Evolutionary conservation across 2,888 invertebrate genomes (phyloP).

Genomic region (Nemurella pictetii): DNA sequence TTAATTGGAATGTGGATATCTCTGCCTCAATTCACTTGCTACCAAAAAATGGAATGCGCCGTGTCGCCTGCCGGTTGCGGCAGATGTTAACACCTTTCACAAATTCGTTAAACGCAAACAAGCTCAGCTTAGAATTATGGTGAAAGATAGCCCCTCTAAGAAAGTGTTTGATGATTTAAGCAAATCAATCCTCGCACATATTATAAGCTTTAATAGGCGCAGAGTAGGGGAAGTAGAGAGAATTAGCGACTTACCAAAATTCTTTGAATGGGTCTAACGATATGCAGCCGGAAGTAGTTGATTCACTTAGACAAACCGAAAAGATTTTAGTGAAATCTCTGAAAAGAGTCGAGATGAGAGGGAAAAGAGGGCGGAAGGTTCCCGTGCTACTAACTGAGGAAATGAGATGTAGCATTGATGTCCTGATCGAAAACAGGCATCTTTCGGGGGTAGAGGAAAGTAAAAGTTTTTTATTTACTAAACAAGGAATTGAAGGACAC

Average conservation of each 20-base stretch:
- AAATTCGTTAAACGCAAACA: slow-evolving; percentile 31
- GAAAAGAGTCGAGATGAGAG: slow-evolving; percentile 45
- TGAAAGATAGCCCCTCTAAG: slow-evolving; percentile 32
- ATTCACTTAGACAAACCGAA: slow-evolving; percentile 42
- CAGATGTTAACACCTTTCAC: slow-evolving; percentile 16
- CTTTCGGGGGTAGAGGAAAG: neutral
- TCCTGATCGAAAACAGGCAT: slow-evolving; percentile 37
- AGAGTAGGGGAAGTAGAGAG: slow-evolving; percentile 45
- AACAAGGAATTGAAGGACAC: slow-evolving; percentile 2
- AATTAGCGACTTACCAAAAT: slow-evolving; percentile 41
- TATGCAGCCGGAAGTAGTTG: slow-evolving; percentile 44
- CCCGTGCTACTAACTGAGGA: slow-evolving; percentile 44
- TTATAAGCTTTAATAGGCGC: slow-evolving; percentile 45
- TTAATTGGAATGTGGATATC: slow-evolving; percentile 4
- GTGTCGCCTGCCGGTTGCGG: slow-evolving; percentile 36
- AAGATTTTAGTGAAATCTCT: slow-evolving; percentile 44
- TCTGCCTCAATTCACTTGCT: slow-evolving; percentile 31
- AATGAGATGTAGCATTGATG: slow-evolving; percentile 43
- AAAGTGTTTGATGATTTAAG: neutral
- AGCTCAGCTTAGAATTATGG: slow-evolving; percentile 29
- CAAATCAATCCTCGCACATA: slow-evolving; percentile 41
- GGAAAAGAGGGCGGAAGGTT: slow-evolving; percentile 44
- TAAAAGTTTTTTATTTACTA: neutral
- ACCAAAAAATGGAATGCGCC: slow-evolving; percentile 43
- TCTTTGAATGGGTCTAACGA: neutral